Conservation (phyloP, 92 coral and sea anemone species). For the Siderastrea radians region DNA sequence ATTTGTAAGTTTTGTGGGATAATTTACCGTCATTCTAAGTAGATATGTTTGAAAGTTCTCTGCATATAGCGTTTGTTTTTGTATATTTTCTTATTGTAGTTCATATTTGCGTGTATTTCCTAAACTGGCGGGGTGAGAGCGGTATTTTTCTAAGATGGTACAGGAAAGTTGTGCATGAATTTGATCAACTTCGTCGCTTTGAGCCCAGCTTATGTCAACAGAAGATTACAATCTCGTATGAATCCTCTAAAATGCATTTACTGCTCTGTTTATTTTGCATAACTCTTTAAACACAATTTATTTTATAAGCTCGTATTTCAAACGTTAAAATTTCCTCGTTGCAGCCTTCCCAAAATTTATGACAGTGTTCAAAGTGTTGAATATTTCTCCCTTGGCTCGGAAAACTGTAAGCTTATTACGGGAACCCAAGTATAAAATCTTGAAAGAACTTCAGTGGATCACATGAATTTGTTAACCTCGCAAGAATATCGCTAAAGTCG, state of each 20-base stretch:
- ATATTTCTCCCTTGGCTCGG: no score
- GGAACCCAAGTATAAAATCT: no score
- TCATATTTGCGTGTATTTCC: not conserved
- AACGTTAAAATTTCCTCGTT: not conserved
- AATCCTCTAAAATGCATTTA: not conserved
- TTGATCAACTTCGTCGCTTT: not conserved
- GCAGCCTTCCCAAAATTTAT: not conserved
- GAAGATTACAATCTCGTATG: not conserved
- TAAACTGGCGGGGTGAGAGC: not conserved
- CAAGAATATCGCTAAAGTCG: no score
- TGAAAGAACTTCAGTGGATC: no score
- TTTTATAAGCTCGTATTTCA: not conserved
- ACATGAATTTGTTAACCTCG: not conserved
- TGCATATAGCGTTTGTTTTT: not conserved
- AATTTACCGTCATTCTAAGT: not conserved
- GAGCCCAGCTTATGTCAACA: not conserved
- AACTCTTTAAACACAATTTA: not conserved
- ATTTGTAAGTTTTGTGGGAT: slow-evolving; percentile 5
- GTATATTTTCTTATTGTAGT: not conserved
- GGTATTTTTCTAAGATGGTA: not conserved
- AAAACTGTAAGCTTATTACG: no score
- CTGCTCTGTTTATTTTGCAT: not conserved
- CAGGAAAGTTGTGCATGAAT: not conserved
- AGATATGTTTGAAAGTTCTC: not conserved
- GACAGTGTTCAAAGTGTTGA: not conserved